Conservation (phyloP, 1,140 invertebrate genomes). For the Magallana angulata region DNA sequence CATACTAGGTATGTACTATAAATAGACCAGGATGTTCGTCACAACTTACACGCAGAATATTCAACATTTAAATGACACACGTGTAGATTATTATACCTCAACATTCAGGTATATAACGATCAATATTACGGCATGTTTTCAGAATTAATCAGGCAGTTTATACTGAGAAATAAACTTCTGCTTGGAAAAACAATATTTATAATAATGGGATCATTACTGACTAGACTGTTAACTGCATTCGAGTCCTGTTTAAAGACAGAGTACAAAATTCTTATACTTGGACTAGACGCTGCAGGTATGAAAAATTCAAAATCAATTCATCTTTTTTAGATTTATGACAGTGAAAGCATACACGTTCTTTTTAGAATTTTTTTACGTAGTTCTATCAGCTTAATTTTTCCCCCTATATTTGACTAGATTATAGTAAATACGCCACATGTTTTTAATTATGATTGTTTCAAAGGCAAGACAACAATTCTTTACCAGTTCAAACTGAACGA, state of each 20-base stretch:
- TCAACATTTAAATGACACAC: not conserved
- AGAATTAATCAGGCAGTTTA: not conserved
- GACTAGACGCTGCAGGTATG: slow-evolving; percentile 75
- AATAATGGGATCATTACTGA: not conserved
- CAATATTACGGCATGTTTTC: not conserved
- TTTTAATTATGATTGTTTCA: not conserved
- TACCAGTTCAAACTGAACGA: slow-evolving; percentile 98
- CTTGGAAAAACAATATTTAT: not conserved
- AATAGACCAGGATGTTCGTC: not conserved
- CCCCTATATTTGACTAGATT: no score
- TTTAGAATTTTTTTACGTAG: not conserved
- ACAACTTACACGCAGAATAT: not conserved
- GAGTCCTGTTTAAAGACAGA: slow-evolving; percentile 59
- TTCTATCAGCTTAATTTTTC: not conserved
- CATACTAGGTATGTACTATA: no score
- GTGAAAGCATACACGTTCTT: not conserved
- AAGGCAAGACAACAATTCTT: slow-evolving; percentile 89
- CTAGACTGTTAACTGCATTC: not conserved
- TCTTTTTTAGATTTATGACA: no score
- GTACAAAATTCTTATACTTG: slow-evolving; percentile 75
- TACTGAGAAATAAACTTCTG: not conserved
- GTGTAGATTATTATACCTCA: not conserved
- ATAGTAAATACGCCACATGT: no score
- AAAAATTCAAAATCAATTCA: not conserved
- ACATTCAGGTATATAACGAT: not conserved